Conservation (phyloP, 92 coral and sea anemone species). For the Anthopleura xanthogrammica region DNA sequence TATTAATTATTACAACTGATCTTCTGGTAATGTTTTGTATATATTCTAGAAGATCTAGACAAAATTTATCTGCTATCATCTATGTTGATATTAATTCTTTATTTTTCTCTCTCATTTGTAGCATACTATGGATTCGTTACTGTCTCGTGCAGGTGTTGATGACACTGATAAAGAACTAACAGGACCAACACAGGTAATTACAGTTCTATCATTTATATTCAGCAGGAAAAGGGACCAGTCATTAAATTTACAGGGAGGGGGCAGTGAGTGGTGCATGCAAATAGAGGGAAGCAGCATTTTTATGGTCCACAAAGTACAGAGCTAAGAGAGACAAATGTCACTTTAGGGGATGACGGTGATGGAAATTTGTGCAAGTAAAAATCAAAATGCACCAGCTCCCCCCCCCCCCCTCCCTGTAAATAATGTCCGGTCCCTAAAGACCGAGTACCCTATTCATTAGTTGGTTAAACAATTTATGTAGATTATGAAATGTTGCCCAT, state of each 20-base stretch:
- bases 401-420: not conserved
- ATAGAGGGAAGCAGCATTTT: too few species aligned
- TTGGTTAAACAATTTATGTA: not conserved
- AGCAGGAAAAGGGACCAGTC: not conserved
- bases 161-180: slow-evolving; percentile 85
- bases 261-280: too few species aligned
- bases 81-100: not conserved
- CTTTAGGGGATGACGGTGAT: too few species aligned
- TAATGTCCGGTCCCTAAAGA: too few species aligned
- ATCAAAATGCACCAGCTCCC: too few species aligned
- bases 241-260: too few species aligned
- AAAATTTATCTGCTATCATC: not conserved
- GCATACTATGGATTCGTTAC: slow-evolving; percentile 91
- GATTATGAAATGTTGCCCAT: not conserved
- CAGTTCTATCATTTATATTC: not conserved
- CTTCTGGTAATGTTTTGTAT: too few species aligned
- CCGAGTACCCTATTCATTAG: too few species aligned
- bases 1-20: too few species aligned
- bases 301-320: too few species aligned
- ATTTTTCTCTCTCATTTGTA: slow-evolving; percentile 14
- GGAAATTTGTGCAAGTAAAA: too few species aligned
- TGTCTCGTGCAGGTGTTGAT: slow-evolving; percentile 89
- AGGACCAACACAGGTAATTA: slow-evolving; percentile 92
- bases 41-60: not conserved
- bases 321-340: too few species aligned